Base-by-base conservation (phyloP, 1,140 invertebrate species). In the Oppia nitens region DNA sequence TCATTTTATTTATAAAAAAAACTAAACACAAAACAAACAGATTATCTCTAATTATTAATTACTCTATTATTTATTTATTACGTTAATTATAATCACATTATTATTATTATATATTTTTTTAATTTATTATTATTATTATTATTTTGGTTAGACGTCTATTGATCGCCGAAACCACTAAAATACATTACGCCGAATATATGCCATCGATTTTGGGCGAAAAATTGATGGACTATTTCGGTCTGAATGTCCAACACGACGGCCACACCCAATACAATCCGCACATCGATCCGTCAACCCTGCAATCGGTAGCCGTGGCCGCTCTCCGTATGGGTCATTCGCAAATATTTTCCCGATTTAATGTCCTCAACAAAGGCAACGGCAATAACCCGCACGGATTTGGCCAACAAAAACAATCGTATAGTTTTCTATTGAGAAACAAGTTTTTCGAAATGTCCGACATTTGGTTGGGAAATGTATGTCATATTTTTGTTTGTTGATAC, bases 301-400 rank as follows among this genome's bases (percentile, higher is more conserved):
- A 82, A 66, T 78, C 76, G 55, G 82, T 82, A 66, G 75, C 78
- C 2, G 72, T 80, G 2, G 80, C 79, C 28, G 81, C 87, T 1
- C 92, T 83, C 72, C 77, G 89, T 58, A 94, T 97, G 69, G 94
- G 94, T 0, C 93, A 97, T 71, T 91, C 89, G 0, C 70, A 97
- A 23, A 76, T 97, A 23, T 63, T 49, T n/a, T 55, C 23, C 25
- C 49, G 55, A 47, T 66, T 63, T 49, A 55, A 52, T 45, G 59
- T 62, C 6, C 6, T 57, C 47, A 49, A 48, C 47, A 57, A 50
- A 24, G 32, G 6, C 6, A 9, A 40, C 32, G 32, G 17, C 6
- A 56, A 56, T 48, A 56, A 56, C 49, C 21, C 25, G 6, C 12
- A 23, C 21, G n/a, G n/a, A n/a, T n/a, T n/a, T n/a, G n/a, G n/a